phyloP scores from a whole-genome alignment of 1,140 invertebrate genomes.

The Cyclargus thomasi region DNA sequence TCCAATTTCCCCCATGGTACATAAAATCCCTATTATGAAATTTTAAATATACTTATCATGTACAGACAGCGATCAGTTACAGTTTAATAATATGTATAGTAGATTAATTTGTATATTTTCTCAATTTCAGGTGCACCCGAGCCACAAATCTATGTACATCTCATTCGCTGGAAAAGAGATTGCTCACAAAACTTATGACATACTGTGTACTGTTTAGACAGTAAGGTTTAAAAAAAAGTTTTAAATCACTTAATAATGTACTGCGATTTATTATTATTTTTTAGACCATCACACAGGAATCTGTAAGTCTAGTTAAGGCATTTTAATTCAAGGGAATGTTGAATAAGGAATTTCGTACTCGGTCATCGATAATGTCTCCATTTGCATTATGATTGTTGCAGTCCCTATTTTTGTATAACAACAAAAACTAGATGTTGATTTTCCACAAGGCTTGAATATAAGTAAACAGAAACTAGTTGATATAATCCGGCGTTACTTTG shows the following conservation, averaged over 20 bases:
- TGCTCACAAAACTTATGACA: constrained; percentile 77
- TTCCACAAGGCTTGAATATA: too few species aligned
- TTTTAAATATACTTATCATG: too few species aligned
- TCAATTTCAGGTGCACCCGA: constrained; percentile 79
- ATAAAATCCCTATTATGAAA: too few species aligned
- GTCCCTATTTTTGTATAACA: too few species aligned
- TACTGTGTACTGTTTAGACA: constrained; percentile 55
- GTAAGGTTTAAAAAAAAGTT: background rate
- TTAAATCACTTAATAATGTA: constrained; percentile 1
- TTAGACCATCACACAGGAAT: background rate
- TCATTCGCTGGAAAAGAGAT: constrained; percentile 82
- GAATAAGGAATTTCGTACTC: background rate
- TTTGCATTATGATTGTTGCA: too few species aligned
- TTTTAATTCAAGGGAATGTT: background rate
- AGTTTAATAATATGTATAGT: constrained; percentile 4
- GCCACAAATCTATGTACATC: constrained; percentile 82
- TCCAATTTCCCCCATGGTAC: too few species aligned
- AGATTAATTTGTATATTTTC: constrained; percentile 6
- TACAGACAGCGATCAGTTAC: background rate
- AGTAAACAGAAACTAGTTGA: too few species aligned
- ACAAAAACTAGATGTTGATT: too few species aligned
- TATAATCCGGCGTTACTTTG: too few species aligned
- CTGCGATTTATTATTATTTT: background rate
- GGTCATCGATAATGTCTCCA: background rate
- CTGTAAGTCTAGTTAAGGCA: background rate